Base-by-base conservation (phyloP, 1,140 invertebrate species). In the Patella vulgata region DNA sequence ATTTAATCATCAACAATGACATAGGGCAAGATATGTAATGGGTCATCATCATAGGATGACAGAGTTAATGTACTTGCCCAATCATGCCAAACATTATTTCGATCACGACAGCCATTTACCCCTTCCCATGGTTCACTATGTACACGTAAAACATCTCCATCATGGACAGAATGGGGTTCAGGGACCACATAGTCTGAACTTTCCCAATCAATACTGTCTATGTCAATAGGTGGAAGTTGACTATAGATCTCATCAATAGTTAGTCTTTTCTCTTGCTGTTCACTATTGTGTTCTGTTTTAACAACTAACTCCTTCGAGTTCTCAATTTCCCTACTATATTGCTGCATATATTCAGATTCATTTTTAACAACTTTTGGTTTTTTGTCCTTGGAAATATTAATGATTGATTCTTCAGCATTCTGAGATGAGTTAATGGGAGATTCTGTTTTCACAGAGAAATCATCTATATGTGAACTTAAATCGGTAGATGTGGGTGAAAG, bases 1-100 rank as follows among this genome's bases (percentile, higher is more conserved):
- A 50, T 48, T 60, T 46, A 74, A 43, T 73, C 57, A 60, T 95
- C 92, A 86, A 93, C 91, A 81, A 94, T 90, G 86, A 94, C 92
- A 87, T 96, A 96, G 87, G 94, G 94, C 89, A 95, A 88, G 88
- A 95, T 91, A 85, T 90, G 89, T 83, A 95, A 87, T 74, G 88
- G 86, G 82, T 93, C 90, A 77, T 87, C 90, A 83, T 88, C 87
- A 76, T 87, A 91, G 72, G 88, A 90, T 81, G 86, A 87, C 84
- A 85, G 88, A 68, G 88, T 88, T 66, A 89, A 86, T 82, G 89
- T 89, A 85, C 95, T 90, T 81, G 93, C 90, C 91, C 92, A 95
- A 85, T 93, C 90, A 64, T 89, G 87, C 88, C 94, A 95, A 47
- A 86, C 80, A 28, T 85, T 82, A 68, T 86, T 74, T 61, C 70